phyloP scores from a whole-genome alignment of 2,888 invertebrate genomes.

The Heliconius hortense region DNA sequence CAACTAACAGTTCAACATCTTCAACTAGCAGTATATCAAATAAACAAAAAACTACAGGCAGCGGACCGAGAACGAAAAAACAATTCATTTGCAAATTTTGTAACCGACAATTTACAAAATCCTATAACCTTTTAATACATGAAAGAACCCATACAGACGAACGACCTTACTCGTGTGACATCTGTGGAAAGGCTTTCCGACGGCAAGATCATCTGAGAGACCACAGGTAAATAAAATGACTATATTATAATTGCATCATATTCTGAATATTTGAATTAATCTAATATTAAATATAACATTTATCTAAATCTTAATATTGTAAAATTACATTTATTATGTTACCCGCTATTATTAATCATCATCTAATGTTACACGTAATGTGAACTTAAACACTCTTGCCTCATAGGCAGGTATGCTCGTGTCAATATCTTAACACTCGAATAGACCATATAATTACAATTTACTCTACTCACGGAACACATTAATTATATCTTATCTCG shows the following conservation, averaged over 20 bases:
- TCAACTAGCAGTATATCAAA: constrained; percentile 74
- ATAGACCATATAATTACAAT: constrained; percentile 27
- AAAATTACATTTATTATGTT: constrained; percentile 4
- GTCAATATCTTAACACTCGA: constrained; percentile 21
- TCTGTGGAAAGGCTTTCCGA: constrained; percentile 98
- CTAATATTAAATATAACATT: background rate
- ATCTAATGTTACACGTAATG: constrained; percentile 3
- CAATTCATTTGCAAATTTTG: constrained; percentile 99
- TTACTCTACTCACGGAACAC: constrained; percentile 21
- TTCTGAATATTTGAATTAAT: background rate
- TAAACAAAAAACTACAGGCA: constrained; percentile 72
- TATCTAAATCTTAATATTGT: background rate
- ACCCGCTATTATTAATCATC: background rate
- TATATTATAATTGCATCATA: constrained; percentile 3
- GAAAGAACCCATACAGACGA: constrained; percentile 99
- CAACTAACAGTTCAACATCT: constrained; percentile 73
- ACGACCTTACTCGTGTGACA: constrained; percentile 98
- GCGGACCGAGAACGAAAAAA: constrained; percentile 95
- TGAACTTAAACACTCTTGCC: constrained; percentile 15
- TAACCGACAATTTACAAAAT: constrained; percentile 98
- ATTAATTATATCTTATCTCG: constrained; percentile 45
- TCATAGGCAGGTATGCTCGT: constrained; percentile 14
- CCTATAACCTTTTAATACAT: constrained; percentile 98
- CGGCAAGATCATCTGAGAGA: constrained; percentile 97
- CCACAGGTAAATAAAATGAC: constrained; percentile 87